Conservation (phyloP, 2,888 invertebrate genomes). For the Xestia sexstrigata region DNA sequence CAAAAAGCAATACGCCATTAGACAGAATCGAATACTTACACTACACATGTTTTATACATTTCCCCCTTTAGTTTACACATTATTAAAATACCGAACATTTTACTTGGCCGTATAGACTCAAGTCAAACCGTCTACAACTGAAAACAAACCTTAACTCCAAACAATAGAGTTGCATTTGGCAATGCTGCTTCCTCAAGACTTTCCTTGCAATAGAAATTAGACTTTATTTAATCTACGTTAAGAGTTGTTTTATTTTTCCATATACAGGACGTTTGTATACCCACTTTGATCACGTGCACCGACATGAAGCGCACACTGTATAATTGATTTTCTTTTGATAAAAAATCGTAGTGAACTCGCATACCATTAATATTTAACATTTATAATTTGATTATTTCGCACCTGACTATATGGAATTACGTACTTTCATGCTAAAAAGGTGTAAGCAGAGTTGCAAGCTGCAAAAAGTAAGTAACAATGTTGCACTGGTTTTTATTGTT, state of each 20-base stretch:
- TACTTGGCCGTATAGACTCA: conserved; percentile 43
- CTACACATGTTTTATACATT: conserved; percentile 66
- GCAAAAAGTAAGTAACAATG: conserved; percentile 6
- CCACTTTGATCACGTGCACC: conserved; percentile 64
- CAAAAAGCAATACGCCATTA: conserved; percentile 57
- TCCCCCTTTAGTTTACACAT: conserved; percentile 70
- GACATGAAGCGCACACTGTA: conserved; percentile 61
- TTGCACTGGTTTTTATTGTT: not conserved
- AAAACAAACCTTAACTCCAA: not conserved
- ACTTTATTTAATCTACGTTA: conserved; percentile 27
- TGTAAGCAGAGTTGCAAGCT: conserved; percentile 17
- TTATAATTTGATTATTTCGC: conserved; percentile 63
- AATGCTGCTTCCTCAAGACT: not conserved
- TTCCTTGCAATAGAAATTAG: conserved; percentile 32
- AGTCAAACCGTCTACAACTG: conserved; percentile 7
- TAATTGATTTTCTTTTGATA: conserved; percentile 72
- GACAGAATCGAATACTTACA: conserved; percentile 58
- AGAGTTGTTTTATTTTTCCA: conserved; percentile 30
- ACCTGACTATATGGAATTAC: conserved; percentile 50
- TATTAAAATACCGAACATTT: conserved; percentile 72
- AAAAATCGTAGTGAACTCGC: conserved; percentile 62
- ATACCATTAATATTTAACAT: conserved; percentile 63
- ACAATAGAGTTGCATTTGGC: conserved; percentile 36
- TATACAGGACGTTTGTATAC: conserved; percentile 23
- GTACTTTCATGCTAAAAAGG: conserved; percentile 26